These are phyloP conservation scores for Silurus lanzhouensis DNA, from an alignment of 2,797 vertebrate species.

Conservation along the genomic window DNA sequence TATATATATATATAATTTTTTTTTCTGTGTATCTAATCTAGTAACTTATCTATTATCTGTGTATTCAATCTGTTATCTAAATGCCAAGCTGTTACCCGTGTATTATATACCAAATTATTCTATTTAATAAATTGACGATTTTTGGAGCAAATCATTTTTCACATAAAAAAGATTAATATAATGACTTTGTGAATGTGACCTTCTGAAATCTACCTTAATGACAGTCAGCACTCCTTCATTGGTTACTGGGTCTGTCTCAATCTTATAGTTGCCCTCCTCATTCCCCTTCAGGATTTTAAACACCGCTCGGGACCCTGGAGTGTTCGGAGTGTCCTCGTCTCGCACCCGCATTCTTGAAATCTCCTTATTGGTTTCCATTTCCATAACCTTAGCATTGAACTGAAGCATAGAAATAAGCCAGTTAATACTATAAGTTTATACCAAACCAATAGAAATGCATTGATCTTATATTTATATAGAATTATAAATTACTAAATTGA, in stretches of 20 bases:
- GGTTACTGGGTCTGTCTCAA: conserved; percentile 76
- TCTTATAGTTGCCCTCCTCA: conserved; percentile 67
- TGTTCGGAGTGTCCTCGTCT: conserved; percentile 73
- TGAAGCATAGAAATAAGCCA: conserved; percentile 48
- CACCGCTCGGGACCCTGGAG: conserved; percentile 72
- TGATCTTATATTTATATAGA: neutral
- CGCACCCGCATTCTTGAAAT: conserved; percentile 71
- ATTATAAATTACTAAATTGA: neutral
- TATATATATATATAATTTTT: no score
- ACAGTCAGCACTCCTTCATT: conserved; percentile 81
- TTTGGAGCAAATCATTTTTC: no score
- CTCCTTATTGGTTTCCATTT: conserved; percentile 55
- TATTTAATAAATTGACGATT: no score
- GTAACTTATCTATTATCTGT: no score
- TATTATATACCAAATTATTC: no score
- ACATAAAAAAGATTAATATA: no score
- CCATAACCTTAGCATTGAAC: conserved; percentile 59
- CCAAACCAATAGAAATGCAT: neutral
- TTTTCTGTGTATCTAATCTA: no score
- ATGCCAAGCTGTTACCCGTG: no score
- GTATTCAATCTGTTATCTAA: no score
- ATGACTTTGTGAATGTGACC: no score
- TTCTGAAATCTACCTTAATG: conserved; percentile 73
- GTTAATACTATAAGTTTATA: no score
- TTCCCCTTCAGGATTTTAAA: conserved; percentile 76